A percentile compares a stretch with the other conserved stretches of the same genome.
Conservation (phyloP, 1,140 invertebrate genomes). For the Delia radicum region DNA sequence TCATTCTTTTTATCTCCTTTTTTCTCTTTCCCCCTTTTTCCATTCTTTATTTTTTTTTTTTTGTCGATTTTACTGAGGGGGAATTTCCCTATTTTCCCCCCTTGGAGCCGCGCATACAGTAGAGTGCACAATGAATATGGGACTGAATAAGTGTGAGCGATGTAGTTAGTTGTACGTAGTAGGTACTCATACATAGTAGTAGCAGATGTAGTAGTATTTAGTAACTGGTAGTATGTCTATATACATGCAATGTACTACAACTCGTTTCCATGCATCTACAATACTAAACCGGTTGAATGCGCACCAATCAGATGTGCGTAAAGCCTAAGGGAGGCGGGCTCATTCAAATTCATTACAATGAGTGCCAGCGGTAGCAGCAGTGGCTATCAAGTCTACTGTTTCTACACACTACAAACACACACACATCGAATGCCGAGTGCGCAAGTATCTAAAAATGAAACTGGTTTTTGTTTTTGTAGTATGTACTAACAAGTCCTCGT, state of each 20-base stretch:
- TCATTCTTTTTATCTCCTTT: too few species aligned
- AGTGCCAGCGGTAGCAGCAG: neutral
- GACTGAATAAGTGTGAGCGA: neutral
- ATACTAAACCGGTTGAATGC: constrained; percentile 12
- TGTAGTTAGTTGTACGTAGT: neutral
- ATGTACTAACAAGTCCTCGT: constrained; percentile 16
- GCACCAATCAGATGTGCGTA: constrained; percentile 9
- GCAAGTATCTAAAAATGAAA: constrained; percentile 4
- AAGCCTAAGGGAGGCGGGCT: neutral
- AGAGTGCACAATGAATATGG: constrained; percentile 11
- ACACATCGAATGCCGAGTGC: neutral
- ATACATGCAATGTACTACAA: neutral
- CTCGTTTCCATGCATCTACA: neutral
- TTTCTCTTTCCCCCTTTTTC: too few species aligned
- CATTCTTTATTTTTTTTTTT: too few species aligned
- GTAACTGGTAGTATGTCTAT: too few species aligned
- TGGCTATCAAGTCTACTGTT: neutral
- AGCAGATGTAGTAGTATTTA: too few species aligned
- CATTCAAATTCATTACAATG: neutral
- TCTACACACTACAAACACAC: neutral
- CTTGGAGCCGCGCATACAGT: too few species aligned
- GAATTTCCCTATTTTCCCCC: too few species aligned
- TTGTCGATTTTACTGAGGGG: too few species aligned
- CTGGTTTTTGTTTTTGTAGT: neutral
- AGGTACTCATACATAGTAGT: neutral